A percentile compares a stretch with the other conserved stretches of the same genome.
Evolutionary conservation across 2,113 vertebrate genomes (phyloP).

Genomic region (Peromyscus californicus): DNA sequence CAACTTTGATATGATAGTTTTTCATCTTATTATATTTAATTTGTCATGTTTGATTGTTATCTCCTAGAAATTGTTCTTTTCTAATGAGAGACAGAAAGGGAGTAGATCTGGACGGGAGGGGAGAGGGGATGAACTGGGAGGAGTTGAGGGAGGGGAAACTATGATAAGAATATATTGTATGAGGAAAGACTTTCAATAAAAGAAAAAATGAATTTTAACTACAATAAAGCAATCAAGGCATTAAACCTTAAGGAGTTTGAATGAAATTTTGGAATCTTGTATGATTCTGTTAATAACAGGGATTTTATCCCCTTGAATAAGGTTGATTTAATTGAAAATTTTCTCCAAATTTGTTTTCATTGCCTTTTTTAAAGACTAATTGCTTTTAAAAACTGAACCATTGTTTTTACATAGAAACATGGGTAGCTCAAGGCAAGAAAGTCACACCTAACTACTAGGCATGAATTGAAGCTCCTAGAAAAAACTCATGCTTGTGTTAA

Average conservation of each 20-base stretch:
- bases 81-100: background rate
- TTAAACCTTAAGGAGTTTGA: conserved; percentile 22
- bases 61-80: background rate
- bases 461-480: too few species aligned
- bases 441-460: background rate
- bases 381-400: background rate
- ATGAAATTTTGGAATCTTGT: conserved; percentile 9
- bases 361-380: background rate
- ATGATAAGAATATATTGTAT: background rate
- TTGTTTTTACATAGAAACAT: background rate
- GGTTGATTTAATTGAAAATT: conserved; percentile 3
- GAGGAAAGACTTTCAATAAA: background rate
- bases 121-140: background rate
- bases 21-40: background rate
- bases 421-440: background rate
- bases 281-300: background rate
- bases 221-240: background rate
- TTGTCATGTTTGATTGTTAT: background rate
- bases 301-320: background rate
- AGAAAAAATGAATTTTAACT: background rate
- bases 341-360: background rate
- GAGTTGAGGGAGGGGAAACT: background rate
- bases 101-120: background rate
- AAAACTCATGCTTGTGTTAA: background rate
- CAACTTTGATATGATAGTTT: background rate